Evolutionary conservation across 2,888 invertebrate genomes (phyloP).

Genomic region (Caradrina clavipalpis): DNA sequence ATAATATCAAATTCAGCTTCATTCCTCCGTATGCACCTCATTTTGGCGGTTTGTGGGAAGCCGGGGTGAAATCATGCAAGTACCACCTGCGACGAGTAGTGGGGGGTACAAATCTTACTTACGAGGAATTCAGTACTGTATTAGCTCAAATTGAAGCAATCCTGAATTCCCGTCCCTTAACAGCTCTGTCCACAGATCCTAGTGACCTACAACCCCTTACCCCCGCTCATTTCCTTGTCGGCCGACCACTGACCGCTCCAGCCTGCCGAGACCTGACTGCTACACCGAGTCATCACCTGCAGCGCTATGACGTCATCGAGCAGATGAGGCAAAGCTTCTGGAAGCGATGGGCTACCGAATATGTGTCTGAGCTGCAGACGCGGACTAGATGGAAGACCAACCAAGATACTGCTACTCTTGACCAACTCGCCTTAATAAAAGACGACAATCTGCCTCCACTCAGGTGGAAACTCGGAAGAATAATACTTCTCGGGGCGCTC

Average conservation of each 20-base stretch:
- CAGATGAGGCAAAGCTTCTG: constrained; percentile 19
- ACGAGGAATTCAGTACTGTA: no score
- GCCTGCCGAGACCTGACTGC: constrained; percentile 1
- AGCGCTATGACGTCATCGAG: constrained; percentile 12
- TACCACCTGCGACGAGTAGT: no score
- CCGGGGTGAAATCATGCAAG: no score
- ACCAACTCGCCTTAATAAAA: no score
- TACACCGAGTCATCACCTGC: background rate
- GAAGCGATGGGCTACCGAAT: constrained; percentile 12
- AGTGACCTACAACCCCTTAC: constrained; percentile 2
- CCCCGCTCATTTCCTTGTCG: constrained; percentile 21
- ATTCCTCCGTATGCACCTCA: constrained; percentile 29
- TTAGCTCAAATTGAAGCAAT: no score
- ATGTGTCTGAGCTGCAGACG: no score
- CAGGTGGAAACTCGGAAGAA: no score
- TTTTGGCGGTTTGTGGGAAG: background rate
- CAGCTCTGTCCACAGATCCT: constrained; percentile 23
- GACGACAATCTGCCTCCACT: no score
- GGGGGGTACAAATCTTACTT: no score
- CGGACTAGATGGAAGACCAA: no score
- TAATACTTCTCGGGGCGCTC: no score
- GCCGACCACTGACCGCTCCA: constrained; percentile 23
- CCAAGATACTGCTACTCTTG: no score
- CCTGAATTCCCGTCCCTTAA: constrained; percentile 1
- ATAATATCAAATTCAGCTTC: constrained; percentile 14